A percentile compares a stretch with the other conserved stretches of the same genome.
These are phyloP conservation scores for Catocala sponsa DNA, from an alignment of 2,888 invertebrate genomes.

Conservation along the genomic window DNA sequence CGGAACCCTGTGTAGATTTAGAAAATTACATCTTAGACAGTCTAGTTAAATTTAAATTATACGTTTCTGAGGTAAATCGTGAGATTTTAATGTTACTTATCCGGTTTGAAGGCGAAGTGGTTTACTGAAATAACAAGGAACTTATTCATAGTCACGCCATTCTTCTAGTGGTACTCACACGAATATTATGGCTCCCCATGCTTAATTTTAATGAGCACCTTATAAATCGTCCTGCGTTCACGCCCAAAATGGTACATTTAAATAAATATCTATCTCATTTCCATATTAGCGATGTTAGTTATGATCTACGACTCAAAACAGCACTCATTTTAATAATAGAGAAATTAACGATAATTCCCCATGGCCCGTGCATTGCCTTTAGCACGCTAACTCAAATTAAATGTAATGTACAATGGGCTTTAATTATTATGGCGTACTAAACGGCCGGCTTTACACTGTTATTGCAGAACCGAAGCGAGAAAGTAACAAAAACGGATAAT, in stretches of 20 bases:
- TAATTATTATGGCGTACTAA: slow-evolving; percentile 66
- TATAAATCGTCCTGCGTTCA: slow-evolving; percentile 25
- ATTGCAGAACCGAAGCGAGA: slow-evolving; percentile 54
- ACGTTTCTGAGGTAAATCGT: slow-evolving; percentile 4
- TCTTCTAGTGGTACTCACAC: not conserved
- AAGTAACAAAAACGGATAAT: slow-evolving; percentile 55
- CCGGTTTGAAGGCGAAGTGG: slow-evolving; percentile 8
- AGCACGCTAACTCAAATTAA: slow-evolving; percentile 63
- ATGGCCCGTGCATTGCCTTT: slow-evolving; percentile 50
- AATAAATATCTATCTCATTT: slow-evolving; percentile 43
- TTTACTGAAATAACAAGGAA: not conserved
- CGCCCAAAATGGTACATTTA: slow-evolving; percentile 31
- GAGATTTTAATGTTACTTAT: slow-evolving; percentile 10
- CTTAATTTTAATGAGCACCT: not conserved
- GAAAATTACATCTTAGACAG: slow-evolving; percentile 12
- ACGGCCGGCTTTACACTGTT: slow-evolving; percentile 49
- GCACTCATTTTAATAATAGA: slow-evolving; percentile 65
- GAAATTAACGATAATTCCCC: slow-evolving; percentile 62
- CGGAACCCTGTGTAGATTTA: slow-evolving; percentile 13
- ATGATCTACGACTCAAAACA: slow-evolving; percentile 49
- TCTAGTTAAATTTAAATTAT: slow-evolving; percentile 16
- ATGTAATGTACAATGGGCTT: slow-evolving; percentile 64
- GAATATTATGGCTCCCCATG: not conserved
- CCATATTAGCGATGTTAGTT: slow-evolving; percentile 38
- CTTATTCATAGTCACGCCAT: not conserved